These are phyloP conservation scores for Silurus asotus DNA, from an alignment of 2,113 vertebrate genomes.

Conservation along the genomic window DNA sequence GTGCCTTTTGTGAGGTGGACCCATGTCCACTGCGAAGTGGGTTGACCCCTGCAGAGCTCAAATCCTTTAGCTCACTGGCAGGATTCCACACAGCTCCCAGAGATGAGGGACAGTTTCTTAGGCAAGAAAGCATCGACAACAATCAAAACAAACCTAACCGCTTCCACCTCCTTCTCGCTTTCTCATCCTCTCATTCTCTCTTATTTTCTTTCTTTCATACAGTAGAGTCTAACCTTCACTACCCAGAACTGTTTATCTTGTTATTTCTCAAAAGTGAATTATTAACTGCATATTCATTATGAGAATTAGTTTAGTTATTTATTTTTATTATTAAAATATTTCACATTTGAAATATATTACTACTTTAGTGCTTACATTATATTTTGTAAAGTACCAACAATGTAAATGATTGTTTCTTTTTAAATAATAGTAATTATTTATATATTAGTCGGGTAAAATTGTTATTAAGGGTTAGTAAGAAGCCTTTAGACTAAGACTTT, in stretches of 20 bases:
- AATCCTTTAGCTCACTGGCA: conserved; percentile 79
- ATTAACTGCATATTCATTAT: background rate
- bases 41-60: conserved; percentile 78
- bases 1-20: conserved; percentile 80
- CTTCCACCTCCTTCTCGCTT: conserved; percentile 3
- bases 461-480: background rate
- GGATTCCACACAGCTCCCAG: conserved; percentile 79
- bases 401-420: background rate
- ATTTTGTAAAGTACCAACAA: background rate
- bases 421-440: background rate
- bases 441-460: background rate
- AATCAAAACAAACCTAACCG: conserved; percentile 39
- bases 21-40: conserved; percentile 75
- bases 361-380: no score
- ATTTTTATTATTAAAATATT: background rate
- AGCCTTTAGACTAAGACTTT: background rate
- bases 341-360: background rate
- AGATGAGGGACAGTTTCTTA: conserved; percentile 81
- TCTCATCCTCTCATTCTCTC: conserved; percentile 5
- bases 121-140: conserved; percentile 72
- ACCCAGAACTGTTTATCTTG: conserved; percentile 11
- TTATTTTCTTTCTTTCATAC: conserved; percentile 18
- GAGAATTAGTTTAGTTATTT: background rate
- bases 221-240: background rate
- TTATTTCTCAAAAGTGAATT: background rate